A percentile compares a stretch with the other conserved stretches of the same genome.
Conservation (phyloP, 2,888 invertebrate species). For the Branchipolynoe longqiensis region DNA sequence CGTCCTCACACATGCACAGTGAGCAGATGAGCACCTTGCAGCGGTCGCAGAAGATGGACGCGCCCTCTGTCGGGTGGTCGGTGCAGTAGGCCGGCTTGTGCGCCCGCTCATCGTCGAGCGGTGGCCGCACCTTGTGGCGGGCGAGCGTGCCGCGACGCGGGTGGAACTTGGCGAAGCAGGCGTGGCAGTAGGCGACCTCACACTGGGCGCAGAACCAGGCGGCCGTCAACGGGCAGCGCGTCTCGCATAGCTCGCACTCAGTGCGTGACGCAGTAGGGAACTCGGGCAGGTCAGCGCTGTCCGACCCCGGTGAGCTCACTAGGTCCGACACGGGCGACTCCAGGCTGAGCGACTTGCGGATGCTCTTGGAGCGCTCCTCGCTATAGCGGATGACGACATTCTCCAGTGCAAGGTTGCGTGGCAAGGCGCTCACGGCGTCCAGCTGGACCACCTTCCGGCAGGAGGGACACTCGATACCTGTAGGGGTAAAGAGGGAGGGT, state of each 20-base stretch:
- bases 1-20: slow-evolving; percentile 79
- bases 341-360: slow-evolving; percentile 71
- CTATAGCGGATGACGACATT: slow-evolving; percentile 79
- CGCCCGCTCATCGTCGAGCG: slow-evolving; percentile 54
- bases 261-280: slow-evolving; percentile 52
- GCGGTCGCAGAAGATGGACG: slow-evolving; percentile 77
- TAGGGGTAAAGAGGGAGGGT: too few relatives aligned
- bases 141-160: slow-evolving; percentile 74
- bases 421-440: slow-evolving; percentile 72
- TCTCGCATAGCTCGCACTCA: slow-evolving; percentile 76
- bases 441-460: slow-evolving; percentile 74
- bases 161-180: slow-evolving; percentile 76
- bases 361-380: slow-evolving; percentile 75
- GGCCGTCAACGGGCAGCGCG: slow-evolving; percentile 69
- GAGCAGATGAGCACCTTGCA: slow-evolving; percentile 77
- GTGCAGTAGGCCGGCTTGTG: slow-evolving; percentile 71
- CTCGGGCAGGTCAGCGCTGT: slow-evolving; percentile 58
- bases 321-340: slow-evolving; percentile 68
- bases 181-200: slow-evolving; percentile 76
- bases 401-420: slow-evolving; percentile 78
- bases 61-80: slow-evolving; percentile 74
- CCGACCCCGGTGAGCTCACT: slow-evolving; percentile 59
- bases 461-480: slow-evolving; percentile 77
- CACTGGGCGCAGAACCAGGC: slow-evolving; percentile 78
- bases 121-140: slow-evolving; percentile 69